Conservation (phyloP, 2,797 vertebrate species). For the Pangasius krempfi region DNA sequence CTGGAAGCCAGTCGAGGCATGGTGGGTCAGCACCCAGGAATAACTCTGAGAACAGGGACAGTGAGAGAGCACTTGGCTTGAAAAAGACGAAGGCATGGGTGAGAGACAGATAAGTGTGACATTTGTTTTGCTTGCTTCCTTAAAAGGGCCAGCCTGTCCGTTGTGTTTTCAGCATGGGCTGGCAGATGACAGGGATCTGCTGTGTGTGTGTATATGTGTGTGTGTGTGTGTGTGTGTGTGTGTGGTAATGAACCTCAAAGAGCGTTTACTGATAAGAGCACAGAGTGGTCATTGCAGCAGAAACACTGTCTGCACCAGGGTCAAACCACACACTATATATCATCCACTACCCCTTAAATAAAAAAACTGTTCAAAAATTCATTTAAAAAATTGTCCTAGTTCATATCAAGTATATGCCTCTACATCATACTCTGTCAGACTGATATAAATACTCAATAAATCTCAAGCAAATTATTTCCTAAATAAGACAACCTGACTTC, state of each 20-base stretch:
- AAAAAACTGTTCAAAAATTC: neutral
- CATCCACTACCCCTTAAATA: neutral
- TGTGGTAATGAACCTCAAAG: constrained; percentile 16
- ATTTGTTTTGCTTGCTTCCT: constrained; percentile 42
- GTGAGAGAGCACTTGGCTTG: constrained; percentile 1
- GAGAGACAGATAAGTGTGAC: constrained; percentile 41
- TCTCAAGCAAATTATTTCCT: neutral
- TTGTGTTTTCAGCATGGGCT: constrained; percentile 39
- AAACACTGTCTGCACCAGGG: constrained; percentile 26
- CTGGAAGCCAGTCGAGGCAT: constrained; percentile 18
- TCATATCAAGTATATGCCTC: neutral
- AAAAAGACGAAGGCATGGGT: neutral
- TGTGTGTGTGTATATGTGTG: constrained; percentile 10
- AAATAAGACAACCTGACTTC: neutral
- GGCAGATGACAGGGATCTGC: constrained; percentile 37
- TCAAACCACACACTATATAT: constrained; percentile 12
- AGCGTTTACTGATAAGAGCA: constrained; percentile 36
- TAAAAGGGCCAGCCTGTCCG: constrained; percentile 59
- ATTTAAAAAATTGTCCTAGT: neutral
- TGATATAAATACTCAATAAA: neutral
- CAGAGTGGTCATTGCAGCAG: constrained; percentile 9
- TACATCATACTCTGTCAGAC: neutral
- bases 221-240: constrained; percentile 9
- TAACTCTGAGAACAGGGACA: constrained; percentile 28
- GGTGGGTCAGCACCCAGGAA: constrained; percentile 38